A percentile compares a stretch with the other conserved stretches of the same genome.
Evolutionary conservation across 1,140 invertebrate species (phyloP).

Genomic region (Oedothorax gibbosus): DNA sequence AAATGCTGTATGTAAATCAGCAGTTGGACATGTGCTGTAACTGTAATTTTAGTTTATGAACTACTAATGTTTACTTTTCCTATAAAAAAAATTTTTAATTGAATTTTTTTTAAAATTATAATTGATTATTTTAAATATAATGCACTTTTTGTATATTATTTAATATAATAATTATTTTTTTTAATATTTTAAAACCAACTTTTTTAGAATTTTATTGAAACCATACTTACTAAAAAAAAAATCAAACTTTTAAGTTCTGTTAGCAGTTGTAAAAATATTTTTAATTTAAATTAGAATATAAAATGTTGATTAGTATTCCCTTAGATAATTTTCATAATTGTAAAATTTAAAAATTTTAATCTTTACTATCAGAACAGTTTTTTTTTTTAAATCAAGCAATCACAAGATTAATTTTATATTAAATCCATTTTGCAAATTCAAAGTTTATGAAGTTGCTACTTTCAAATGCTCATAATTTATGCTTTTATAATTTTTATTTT

Average conservation of each 20-base stretch:
- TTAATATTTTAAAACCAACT: neutral
- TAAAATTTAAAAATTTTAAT: neutral
- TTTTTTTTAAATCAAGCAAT: neutral
- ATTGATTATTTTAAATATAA: neutral
- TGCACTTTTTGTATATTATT: neutral
- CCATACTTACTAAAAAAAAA: neutral
- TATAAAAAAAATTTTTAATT: neutral
- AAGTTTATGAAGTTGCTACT: neutral
- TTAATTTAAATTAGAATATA: neutral
- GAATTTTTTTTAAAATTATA: neutral
- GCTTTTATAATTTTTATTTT: slow-evolving; percentile 7
- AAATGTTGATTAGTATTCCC: neutral
- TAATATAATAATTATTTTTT: neutral
- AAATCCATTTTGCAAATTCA: neutral
- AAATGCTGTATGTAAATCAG: no score
- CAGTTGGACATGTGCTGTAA: no score
- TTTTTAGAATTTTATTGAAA: neutral
- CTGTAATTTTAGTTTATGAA: no score
- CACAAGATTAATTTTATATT: neutral
- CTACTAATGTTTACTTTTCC: no score
- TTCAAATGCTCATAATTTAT: neutral
- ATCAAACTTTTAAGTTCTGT: neutral
- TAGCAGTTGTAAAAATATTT: neutral
- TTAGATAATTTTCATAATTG: neutral
- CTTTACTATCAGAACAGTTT: neutral